A percentile compares a stretch with the other conserved stretches of the same genome.
Evolutionary conservation across 2,113 vertebrate genomes (phyloP).

Genomic region (Cephalopholis sonnerati): DNA sequence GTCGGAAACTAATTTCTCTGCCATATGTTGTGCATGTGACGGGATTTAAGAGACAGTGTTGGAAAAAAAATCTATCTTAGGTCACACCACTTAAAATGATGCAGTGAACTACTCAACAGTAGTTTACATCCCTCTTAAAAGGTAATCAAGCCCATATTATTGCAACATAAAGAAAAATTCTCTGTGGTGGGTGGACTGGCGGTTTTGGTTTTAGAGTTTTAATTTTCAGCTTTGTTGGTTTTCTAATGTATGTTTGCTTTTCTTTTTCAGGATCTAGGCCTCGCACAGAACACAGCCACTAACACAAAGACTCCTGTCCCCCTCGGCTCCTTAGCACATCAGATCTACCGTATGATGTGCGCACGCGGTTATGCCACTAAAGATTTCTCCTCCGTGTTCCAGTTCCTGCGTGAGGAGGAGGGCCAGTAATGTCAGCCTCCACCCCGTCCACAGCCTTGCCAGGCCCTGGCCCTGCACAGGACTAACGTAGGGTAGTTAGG

Average conservation of each 20-base stretch:
- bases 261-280: conserved; percentile 91
- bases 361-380: conserved; percentile 94
- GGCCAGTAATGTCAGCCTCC: conserved; percentile 79
- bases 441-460: conserved; percentile 66
- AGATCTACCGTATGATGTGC: conserved; percentile 98
- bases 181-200: conserved; percentile 30
- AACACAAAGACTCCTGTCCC: conserved; percentile 93
- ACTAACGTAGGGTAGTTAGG: conserved; percentile 51
- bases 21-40: neutral
- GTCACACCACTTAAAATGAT: conserved; percentile 40
- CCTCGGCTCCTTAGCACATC: conserved; percentile 94
- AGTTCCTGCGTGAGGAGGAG: conserved; percentile 94
- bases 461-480: conserved; percentile 61
- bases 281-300: conserved; percentile 96
- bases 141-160: conserved; percentile 28
- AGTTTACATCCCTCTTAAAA: conserved; percentile 35
- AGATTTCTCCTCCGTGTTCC: conserved; percentile 99
- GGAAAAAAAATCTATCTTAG: neutral
- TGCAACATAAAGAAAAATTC: conserved; percentile 31
- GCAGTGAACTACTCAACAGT: conserved; percentile 3
- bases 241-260: conserved; percentile 42
- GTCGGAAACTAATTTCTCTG: neutral
- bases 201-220: conserved; percentile 54
- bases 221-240: conserved; percentile 45
- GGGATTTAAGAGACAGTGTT: neutral